Conservation (phyloP, 2,888 invertebrate genomes). For the Hyalella azteca region DNA sequence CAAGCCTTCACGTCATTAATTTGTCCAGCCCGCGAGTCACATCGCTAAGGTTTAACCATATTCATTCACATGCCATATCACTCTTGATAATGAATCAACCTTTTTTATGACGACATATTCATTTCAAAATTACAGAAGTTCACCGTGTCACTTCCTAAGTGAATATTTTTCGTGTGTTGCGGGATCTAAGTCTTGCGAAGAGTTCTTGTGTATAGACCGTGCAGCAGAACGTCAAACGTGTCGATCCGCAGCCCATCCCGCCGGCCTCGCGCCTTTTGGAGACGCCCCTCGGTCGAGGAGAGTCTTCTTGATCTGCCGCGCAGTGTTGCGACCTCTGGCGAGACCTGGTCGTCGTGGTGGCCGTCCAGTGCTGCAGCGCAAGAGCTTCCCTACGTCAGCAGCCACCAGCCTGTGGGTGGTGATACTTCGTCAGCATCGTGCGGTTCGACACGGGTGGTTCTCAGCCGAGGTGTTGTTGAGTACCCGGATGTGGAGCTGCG, state of each 20-base stretch:
- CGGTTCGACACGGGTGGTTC: slow-evolving; percentile 8
- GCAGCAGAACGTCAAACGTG: slow-evolving; percentile 29
- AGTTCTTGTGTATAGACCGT: no score
- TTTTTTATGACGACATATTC: no score
- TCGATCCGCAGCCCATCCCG: slow-evolving; percentile 12
- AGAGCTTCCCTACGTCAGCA: not conserved
- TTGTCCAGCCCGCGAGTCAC: no score
- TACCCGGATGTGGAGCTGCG: slow-evolving; percentile 37
- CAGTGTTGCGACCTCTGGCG: no score
- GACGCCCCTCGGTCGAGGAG: slow-evolving; percentile 1
- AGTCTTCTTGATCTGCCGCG: not conserved
- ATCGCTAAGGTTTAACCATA: no score
- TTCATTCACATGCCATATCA: no score
- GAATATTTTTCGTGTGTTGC: no score
- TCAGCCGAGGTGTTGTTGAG: slow-evolving; percentile 22
- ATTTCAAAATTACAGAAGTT: no score
- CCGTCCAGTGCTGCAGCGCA: not conserved
- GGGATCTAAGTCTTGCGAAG: no score
- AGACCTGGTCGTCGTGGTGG: not conserved
- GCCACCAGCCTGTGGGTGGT: not conserved
- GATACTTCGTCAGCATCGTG: not conserved
- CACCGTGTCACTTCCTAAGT: no score
- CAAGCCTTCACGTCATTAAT: no score
- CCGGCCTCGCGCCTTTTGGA: slow-evolving; percentile 25
- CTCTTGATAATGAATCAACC: no score